Evolutionary conservation across 2,797 vertebrate genomes (phyloP).

Genomic region (Todus mexicanus): DNA sequence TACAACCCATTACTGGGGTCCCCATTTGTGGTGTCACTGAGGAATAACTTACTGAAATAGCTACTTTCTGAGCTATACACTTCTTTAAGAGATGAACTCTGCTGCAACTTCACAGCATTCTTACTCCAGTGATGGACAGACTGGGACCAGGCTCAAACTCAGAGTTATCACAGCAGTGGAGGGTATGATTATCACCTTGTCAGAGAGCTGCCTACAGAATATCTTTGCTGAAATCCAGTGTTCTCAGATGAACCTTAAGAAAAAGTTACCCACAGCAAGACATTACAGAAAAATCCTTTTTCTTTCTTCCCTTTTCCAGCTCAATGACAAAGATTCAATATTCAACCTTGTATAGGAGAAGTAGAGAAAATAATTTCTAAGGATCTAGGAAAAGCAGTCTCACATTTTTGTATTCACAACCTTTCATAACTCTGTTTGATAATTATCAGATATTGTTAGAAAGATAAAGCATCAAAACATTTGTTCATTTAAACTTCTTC

Average conservation of each 20-base stretch:
- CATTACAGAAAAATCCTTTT: not conserved
- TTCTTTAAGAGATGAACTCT: not conserved
- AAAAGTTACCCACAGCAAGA: not conserved
- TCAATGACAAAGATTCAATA: not conserved
- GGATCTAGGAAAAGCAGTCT: not conserved
- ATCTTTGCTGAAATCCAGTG: not conserved
- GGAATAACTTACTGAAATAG: not conserved
- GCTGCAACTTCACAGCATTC: not conserved
- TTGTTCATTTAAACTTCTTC: not conserved
- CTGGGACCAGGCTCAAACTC: not conserved
- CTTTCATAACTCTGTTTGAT: not conserved
- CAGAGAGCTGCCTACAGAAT: not conserved
- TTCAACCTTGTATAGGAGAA: not conserved
- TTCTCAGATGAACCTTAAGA: not conserved
- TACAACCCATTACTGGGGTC: not conserved
- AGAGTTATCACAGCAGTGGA: not conserved
- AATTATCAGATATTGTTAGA: not conserved
- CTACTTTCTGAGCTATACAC: not conserved
- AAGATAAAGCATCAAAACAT: not conserved
- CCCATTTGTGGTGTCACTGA: not conserved
- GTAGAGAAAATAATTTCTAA: not conserved
- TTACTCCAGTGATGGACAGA: not conserved
- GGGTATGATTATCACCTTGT: not conserved
- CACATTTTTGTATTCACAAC: not conserved
- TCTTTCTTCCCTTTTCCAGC: not conserved